These are phyloP conservation scores for Fissipunctia ypsillon DNA, from an alignment of 2,888 invertebrate species.

Conservation along the genomic window DNA sequence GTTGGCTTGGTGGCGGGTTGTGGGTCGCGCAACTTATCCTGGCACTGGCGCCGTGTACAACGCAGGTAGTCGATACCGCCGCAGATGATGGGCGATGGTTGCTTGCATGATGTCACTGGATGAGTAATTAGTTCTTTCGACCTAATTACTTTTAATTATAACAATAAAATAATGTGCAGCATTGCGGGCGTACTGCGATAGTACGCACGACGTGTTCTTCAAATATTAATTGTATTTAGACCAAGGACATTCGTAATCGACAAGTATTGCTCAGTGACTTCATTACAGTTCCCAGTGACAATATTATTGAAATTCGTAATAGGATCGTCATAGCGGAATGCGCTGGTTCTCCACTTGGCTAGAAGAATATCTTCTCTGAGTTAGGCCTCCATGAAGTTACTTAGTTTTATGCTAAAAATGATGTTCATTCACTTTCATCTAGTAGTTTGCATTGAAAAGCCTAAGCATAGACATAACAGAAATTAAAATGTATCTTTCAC, in stretches of 20 bases:
- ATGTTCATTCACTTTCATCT: not conserved
- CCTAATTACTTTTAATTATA: conserved; percentile 38
- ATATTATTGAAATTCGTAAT: conserved; percentile 6
- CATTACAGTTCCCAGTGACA: conserved; percentile 28
- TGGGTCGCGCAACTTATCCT: conserved; percentile 12
- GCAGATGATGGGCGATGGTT: conserved; percentile 58
- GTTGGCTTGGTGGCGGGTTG: not conserved
- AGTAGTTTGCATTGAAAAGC: not conserved
- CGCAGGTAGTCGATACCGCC: conserved; percentile 47
- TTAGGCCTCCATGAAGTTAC: not conserved
- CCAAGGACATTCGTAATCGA: conserved; percentile 53
- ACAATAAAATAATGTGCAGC: conserved; percentile 4
- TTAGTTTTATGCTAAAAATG: not conserved
- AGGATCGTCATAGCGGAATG: not conserved
- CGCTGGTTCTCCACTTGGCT: not conserved
- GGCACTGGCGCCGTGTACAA: not conserved
- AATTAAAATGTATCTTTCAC: no score
- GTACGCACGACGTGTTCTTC: conserved; percentile 4
- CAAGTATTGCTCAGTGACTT: conserved; percentile 14
- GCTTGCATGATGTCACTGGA: conserved; percentile 74
- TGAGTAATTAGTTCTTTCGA: conserved; percentile 66
- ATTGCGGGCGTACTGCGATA: conserved; percentile 7
- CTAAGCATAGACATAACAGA: no score
- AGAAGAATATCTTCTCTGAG: not conserved
- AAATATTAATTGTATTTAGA: conserved; percentile 30